These are phyloP conservation scores for Magallana nippona DNA, from an alignment of 2,888 invertebrate species.

Conservation along the genomic window DNA sequence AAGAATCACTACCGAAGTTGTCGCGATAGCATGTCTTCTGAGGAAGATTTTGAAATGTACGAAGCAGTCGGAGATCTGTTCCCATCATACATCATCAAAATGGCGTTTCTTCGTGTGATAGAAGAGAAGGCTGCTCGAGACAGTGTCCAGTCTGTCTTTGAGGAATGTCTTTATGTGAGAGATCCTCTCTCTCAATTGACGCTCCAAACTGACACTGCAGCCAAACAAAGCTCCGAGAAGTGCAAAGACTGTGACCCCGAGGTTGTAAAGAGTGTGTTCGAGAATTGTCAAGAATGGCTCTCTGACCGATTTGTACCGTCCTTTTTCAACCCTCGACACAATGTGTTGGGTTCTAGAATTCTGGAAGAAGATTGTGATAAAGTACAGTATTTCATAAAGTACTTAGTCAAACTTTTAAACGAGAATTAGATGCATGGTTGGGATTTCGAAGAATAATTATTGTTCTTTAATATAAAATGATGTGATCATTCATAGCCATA, in stretches of 20 bases:
- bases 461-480: too few relatives aligned
- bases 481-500: not conserved
- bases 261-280: conserved; percentile 46
- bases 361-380: conserved; percentile 42
- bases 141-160: conserved; percentile 30
- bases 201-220: conserved; percentile 45
- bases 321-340: conserved; percentile 51
- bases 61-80: conserved; percentile 44
- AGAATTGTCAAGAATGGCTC: conserved; percentile 43
- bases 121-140: conserved; percentile 44
- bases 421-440: not conserved
- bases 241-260: conserved; percentile 43
- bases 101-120: conserved; percentile 50
- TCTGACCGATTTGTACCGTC: conserved; percentile 50
- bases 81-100: conserved; percentile 56
- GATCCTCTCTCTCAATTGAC: conserved; percentile 1
- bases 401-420: not conserved
- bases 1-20: conserved; percentile 20
- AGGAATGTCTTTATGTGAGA: conserved; percentile 36
- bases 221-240: conserved; percentile 21
- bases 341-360: conserved; percentile 48
- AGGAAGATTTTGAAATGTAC: conserved; percentile 36
- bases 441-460: too few relatives aligned
- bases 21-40: conserved; percentile 34
- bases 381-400: conserved; percentile 25